Evolutionary conservation across 2,113 vertebrate species (phyloP).

Genomic region (Siphamia tubifer): DNA sequence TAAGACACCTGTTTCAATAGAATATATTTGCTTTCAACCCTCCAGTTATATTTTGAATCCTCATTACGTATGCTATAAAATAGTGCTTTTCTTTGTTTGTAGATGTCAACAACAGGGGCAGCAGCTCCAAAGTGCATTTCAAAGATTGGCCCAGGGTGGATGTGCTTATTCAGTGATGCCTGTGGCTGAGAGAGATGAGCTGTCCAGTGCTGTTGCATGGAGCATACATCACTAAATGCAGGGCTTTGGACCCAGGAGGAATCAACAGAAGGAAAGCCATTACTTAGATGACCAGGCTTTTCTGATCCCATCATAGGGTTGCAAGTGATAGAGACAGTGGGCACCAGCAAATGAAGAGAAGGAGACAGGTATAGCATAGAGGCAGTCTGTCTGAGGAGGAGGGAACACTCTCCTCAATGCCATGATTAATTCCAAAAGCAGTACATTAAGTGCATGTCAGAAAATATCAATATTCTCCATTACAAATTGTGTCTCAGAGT

Average conservation of each 20-base stretch:
- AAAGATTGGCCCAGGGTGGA: slow-evolving; percentile 54
- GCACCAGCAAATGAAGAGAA: slow-evolving; percentile 26
- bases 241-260: slow-evolving; percentile 51
- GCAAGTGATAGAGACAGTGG: slow-evolving; percentile 36
- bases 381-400: slow-evolving; percentile 8
- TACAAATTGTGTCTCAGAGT: slow-evolving; percentile 13
- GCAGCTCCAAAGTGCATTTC: slow-evolving; percentile 50
- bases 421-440: slow-evolving; percentile 33
- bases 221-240: slow-evolving; percentile 68
- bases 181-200: slow-evolving; percentile 67
- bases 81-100: slow-evolving; percentile 10
- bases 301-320: slow-evolving; percentile 63
- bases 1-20: neutral
- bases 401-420: slow-evolving; percentile 23
- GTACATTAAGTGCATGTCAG: slow-evolving; percentile 30
- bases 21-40: neutral
- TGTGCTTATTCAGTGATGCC: slow-evolving; percentile 67
- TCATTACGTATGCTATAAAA: slow-evolving; percentile 33
- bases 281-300: slow-evolving; percentile 66
- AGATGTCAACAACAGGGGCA: slow-evolving; percentile 33
- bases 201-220: slow-evolving; percentile 61
- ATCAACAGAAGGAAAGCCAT: slow-evolving; percentile 70
- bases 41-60: neutral
- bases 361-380: neutral
- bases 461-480: slow-evolving; percentile 54